A percentile compares a stretch with the other conserved stretches of the same genome.
These are phyloP conservation scores for Agrochola circellaris DNA, from an alignment of 2,888 invertebrate genomes.

Conservation along the genomic window DNA sequence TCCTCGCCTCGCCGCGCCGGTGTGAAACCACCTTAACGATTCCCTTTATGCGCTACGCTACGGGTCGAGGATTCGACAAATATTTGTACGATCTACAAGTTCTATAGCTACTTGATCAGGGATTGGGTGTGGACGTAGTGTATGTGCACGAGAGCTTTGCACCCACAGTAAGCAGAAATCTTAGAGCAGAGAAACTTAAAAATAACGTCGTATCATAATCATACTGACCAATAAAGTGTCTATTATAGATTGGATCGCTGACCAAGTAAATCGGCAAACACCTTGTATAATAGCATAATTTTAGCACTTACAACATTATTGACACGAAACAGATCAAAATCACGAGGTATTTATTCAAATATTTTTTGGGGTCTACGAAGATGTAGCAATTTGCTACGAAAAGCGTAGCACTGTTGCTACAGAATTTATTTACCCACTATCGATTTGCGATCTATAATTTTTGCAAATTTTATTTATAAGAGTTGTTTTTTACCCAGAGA, in stretches of 20 bases:
- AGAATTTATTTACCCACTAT: not conserved
- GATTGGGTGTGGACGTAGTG: not conserved
- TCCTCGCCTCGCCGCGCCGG: not conserved
- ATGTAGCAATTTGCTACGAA: constrained; percentile 46
- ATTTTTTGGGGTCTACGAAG: constrained; percentile 28
- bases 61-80: not conserved
- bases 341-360: not conserved
- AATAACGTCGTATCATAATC: not conserved
- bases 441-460: not conserved
- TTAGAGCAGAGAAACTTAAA: not conserved
- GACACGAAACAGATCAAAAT: not conserved
- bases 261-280: not conserved
- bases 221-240: not conserved
- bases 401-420: constrained; percentile 36
- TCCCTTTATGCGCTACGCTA: not conserved
- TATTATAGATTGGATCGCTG: not conserved
- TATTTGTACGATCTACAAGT: constrained; percentile 6
- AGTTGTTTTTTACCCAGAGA: not conserved
- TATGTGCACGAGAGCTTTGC: not conserved
- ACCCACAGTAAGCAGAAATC: not conserved
- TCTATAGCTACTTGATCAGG: not conserved
- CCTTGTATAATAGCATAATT: not conserved
- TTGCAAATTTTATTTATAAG: not conserved
- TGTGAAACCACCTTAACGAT: not conserved
- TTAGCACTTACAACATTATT: not conserved